Percentiles rank a stretch among this genome's conserved stretches.
Evolutionary conservation across 1,140 invertebrate genomes (phyloP).

Genomic region (Hycleus phaleratus): DNA sequence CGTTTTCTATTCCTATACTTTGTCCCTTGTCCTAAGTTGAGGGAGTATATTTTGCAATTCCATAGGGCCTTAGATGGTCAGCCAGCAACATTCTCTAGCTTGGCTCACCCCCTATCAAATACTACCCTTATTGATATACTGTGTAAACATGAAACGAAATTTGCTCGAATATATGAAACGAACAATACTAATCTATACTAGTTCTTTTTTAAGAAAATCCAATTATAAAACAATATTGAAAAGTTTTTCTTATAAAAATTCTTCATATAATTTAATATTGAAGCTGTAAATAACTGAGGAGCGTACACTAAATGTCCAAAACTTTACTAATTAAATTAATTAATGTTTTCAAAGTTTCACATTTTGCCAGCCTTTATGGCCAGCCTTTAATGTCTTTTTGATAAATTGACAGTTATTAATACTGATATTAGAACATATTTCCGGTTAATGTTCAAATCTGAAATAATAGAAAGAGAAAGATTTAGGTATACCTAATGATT

Average conservation of each 20-base stretch:
- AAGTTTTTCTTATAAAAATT: background rate
- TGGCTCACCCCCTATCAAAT: too few species aligned
- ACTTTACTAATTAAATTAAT: constrained; percentile 39
- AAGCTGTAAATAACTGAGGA: constrained; percentile 29
- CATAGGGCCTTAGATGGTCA: constrained; percentile 25
- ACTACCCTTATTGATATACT: constrained; percentile 38
- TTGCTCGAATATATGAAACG: background rate
- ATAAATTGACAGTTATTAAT: constrained; percentile 39
- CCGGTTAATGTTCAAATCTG: background rate
- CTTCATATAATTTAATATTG: constrained; percentile 25
- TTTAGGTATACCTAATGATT: too few species aligned
- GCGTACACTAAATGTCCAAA: constrained; percentile 29
- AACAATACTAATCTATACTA: too few species aligned
- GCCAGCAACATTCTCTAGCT: constrained; percentile 25
- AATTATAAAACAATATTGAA: too few species aligned
- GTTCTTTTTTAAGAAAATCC: too few species aligned
- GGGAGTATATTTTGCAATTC: constrained; percentile 34
- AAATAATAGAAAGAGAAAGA: background rate
- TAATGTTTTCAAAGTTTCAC: constrained; percentile 34
- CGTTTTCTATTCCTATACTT: constrained; percentile 12
- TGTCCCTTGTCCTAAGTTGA: constrained; percentile 12
- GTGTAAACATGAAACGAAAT: constrained; percentile 30
- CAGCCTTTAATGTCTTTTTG: constrained; percentile 35
- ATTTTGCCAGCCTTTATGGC: constrained; percentile 25
- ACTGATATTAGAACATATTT: constrained; percentile 23